Conservation (phyloP, 2,113 vertebrate genomes). For the Tympanuchus pallidicinctus region DNA sequence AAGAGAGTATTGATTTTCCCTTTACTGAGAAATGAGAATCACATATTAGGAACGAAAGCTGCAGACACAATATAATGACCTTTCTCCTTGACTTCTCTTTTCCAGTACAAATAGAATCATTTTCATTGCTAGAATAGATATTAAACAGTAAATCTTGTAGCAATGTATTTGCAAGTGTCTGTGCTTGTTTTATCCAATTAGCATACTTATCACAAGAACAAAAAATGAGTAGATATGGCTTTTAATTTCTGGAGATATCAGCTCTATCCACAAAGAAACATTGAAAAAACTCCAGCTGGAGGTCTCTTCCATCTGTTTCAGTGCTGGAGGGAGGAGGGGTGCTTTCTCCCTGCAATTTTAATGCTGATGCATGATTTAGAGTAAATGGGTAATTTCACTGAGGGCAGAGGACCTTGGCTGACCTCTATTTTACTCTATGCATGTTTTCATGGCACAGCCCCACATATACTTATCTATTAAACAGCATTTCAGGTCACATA, state of each 20-base stretch:
- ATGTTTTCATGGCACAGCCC: background rate
- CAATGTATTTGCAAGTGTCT: conserved; percentile 43
- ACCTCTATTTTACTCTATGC: conserved; percentile 13
- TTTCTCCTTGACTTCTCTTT: conserved; percentile 72
- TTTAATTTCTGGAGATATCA: conserved; percentile 66
- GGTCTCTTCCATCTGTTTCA: conserved; percentile 62
- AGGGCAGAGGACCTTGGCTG: conserved; percentile 51
- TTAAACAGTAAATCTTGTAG: conserved; percentile 72
- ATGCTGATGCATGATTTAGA: conserved; percentile 51
- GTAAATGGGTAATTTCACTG: conserved; percentile 19
- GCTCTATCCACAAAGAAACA: conserved; percentile 39
- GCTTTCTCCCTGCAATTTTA: conserved; percentile 45
- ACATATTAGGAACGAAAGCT: conserved; percentile 70
- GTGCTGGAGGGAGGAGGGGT: conserved; percentile 24
- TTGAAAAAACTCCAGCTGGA: conserved; percentile 53
- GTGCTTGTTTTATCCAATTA: conserved; percentile 55
- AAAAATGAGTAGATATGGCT: conserved; percentile 16
- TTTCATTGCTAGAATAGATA: conserved; percentile 69
- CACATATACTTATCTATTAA: conserved; percentile 24
- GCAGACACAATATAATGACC: conserved; percentile 73
- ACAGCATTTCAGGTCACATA: conserved; percentile 18
- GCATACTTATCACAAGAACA: conserved; percentile 36
- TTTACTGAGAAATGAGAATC: conserved; percentile 75
- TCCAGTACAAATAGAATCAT: conserved; percentile 72
- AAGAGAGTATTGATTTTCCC: conserved; percentile 78